phyloP scores from a whole-genome alignment of 2,888 invertebrate species.

The Drosophila sordidula region DNA sequence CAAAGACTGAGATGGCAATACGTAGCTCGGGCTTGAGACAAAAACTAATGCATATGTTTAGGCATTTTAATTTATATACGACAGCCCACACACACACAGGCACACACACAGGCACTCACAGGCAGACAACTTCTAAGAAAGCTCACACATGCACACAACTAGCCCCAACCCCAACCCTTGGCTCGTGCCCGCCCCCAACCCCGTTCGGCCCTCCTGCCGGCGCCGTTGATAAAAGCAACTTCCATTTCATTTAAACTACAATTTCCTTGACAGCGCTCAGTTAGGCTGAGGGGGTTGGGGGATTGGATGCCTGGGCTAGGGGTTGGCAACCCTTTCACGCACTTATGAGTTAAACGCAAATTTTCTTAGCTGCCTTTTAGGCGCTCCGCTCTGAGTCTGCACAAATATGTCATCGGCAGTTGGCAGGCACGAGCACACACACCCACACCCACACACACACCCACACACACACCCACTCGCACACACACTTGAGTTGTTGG shows the following conservation, averaged over 20 bases:
- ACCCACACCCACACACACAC: conserved; percentile 17
- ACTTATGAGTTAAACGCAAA: conserved; percentile 82
- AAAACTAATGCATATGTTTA: conserved; percentile 83
- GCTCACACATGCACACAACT: conserved; percentile 58
- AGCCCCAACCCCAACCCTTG: conserved; percentile 45
- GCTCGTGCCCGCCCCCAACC: conserved; percentile 5
- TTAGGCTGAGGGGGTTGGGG: conserved; percentile 1
- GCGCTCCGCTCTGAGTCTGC: conserved; percentile 70
- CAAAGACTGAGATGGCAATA: conserved; percentile 49
- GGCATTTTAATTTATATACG: conserved; percentile 82
- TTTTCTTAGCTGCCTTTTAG: conserved; percentile 83
- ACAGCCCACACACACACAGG: conserved; percentile 53
- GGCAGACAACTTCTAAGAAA: conserved; percentile 74
- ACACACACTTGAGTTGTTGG: conserved; percentile 54
- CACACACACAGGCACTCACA: conserved; percentile 18
- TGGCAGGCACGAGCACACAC: conserved; percentile 45
- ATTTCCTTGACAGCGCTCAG: conserved; percentile 80
- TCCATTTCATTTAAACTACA: conserved; percentile 83
- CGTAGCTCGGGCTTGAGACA: conserved; percentile 57
- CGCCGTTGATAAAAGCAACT: conserved; percentile 82
- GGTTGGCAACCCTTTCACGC: conserved; percentile 79
- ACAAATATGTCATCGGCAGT: conserved; percentile 82
- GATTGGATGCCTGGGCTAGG: conserved; percentile 5
- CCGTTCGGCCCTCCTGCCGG: conserved; percentile 35
- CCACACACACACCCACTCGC: conserved; percentile 22